These are phyloP conservation scores for Cyclura pinguis DNA, from an alignment of 2,797 vertebrate genomes.

Conservation along the genomic window DNA sequence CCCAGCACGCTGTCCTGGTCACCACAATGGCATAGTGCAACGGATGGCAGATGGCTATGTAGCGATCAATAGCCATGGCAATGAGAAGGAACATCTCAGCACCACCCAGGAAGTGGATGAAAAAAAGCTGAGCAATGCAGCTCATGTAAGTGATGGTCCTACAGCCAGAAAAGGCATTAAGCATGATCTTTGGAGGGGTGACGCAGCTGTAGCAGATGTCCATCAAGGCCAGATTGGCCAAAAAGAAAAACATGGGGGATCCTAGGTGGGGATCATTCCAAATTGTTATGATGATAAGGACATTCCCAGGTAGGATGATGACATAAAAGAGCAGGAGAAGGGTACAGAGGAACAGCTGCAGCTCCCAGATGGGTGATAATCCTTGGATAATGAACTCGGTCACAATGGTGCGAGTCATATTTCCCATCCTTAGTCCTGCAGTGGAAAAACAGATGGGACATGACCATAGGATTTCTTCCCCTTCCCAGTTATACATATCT, in stretches of 20 bases:
- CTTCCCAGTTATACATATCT: background rate
- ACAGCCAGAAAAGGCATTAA: slow-evolving; percentile 54
- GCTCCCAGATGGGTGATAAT: background rate
- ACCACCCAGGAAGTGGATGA: slow-evolving; percentile 64
- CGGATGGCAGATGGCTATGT: slow-evolving; percentile 58
- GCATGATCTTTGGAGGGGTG: slow-evolving; percentile 66
- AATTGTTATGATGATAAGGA: slow-evolving; percentile 25
- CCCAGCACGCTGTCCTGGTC: slow-evolving; percentile 43
- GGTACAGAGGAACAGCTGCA: background rate
- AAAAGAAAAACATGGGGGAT: slow-evolving; percentile 71
- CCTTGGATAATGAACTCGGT: background rate
- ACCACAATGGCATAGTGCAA: slow-evolving; percentile 63
- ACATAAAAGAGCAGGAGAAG: slow-evolving; percentile 11
- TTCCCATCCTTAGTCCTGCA: background rate
- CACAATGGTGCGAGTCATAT: background rate
- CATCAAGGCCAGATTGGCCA: slow-evolving; percentile 68
- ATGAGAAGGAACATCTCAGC: slow-evolving; percentile 67
- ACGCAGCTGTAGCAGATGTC: slow-evolving; percentile 64
- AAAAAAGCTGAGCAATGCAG: slow-evolving; percentile 70
- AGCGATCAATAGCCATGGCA: slow-evolving; percentile 57
- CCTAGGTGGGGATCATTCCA: background rate
- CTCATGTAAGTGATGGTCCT: slow-evolving; percentile 62
- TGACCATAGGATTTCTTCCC: too few species aligned
- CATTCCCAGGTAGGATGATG: slow-evolving; percentile 4
- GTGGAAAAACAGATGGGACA: slow-evolving; percentile 23